Base-by-base conservation (phyloP, 2,888 invertebrate species). In the Bugulina stolonifera region DNA sequence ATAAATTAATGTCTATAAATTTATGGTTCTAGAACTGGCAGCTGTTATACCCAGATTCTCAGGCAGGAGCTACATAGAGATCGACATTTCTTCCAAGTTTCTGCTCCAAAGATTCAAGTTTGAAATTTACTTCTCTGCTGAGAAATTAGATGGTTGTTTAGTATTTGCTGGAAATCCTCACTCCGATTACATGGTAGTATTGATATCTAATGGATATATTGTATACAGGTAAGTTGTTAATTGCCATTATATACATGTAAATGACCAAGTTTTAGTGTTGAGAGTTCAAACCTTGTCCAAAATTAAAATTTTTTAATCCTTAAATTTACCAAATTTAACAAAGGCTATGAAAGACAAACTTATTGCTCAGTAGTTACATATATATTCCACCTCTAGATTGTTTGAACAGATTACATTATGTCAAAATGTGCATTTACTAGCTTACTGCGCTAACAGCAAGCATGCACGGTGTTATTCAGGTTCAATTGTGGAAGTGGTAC, bases 31-130 rank as follows among this genome's bases (percentile, higher is more conserved):
- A 64, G 64, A n/a, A 14, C 22, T 64, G 27, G 32, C 29, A 64
- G 64, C 34, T 29, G 5, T 32, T 32, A 64, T 64, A 32, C 64
- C 64, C 18, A 64, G n/a, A n/a, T 64, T 64, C 32, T 32, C 64
- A 2, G 64, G 34, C 32, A 5, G n/a, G 3, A 64, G 64, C 34
- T 64, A 64, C 32, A 5, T 64, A 14, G 32, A 32, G n/a, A 1
- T 64, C n/a, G 27, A 34, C 10, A 64, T 32, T 14, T 2, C 18
- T 25, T 29, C 29, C 14, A 34, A 25, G 2, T 32, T 32, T 32
- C 5, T 64, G 32, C 14, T 2, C 2, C 29, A 14, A 32, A 29
- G 32, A 3, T 64, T 64, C n/a, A 32, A 14, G 10, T 32, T 64
- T 25, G 32, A 64, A 27, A 10, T 64, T 3, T 34, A 2, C 18